These are phyloP conservation scores for Metopolophium dirhodum DNA, from an alignment of 1,140 invertebrate genomes.

Conservation along the genomic window DNA sequence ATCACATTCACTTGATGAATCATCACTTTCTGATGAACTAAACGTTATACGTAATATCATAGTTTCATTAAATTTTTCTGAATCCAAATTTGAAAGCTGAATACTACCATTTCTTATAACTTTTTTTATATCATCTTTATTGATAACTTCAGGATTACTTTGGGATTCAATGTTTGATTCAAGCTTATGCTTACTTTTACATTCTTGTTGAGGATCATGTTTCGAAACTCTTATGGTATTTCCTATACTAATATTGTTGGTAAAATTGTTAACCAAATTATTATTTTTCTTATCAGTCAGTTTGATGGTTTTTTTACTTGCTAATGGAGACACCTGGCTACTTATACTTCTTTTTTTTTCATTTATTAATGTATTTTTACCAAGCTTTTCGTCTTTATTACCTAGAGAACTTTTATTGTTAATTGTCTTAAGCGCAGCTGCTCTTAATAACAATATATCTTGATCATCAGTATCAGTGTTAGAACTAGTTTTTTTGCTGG, in stretches of 20 bases:
- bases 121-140: not conserved
- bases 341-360: conserved; percentile 17
- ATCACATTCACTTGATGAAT: conserved; percentile 33
- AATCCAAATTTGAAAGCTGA: conserved; percentile 46
- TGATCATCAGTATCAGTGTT: not conserved
- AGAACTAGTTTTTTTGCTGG: not conserved
- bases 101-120: conserved; percentile 50
- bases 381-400: not conserved
- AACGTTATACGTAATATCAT: conserved; percentile 44
- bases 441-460: conserved; percentile 43
- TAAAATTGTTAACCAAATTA: not conserved
- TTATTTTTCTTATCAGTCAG: not conserved
- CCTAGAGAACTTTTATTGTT: not conserved
- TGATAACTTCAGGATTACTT: not conserved
- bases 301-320: not conserved
- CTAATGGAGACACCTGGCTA: not conserved
- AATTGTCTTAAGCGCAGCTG: conserved; percentile 44
- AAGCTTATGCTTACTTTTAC: not conserved
- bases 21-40: conserved; percentile 47
- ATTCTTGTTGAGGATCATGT: not conserved
- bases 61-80: conserved; percentile 45
- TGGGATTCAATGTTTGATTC: not conserved
- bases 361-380: not conserved
- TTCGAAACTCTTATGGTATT: not conserved
- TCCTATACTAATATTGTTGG: not conserved